Evolutionary conservation across 2,113 vertebrate genomes (phyloP), one percentile per base, ranked within the genome.

Genomic region (Lagenorhynchus albirostris): DNA sequence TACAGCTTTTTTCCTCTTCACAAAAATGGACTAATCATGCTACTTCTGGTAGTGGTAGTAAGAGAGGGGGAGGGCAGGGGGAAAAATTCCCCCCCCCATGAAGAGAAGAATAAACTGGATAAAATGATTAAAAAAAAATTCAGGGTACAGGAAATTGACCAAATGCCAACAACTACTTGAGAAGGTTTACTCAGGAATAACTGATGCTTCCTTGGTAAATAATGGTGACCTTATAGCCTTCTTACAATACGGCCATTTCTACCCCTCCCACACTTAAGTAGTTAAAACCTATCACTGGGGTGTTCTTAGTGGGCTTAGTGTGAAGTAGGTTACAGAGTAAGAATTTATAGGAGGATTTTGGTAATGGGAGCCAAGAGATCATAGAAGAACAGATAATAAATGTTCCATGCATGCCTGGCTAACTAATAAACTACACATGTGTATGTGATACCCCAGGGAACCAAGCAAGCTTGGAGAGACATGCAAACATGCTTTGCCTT

Each of bases 111-210:
- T 58, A 91, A 77, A 73, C 31, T 70, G 31, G 9, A 70, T 50
- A 89, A 60, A 31, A 58, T 15, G 26, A 76, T 70, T 63, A 12
- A 77, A 90, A 91, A 20, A 63, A 95, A 65, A 33, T 44, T 86
- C 50, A 62, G 26, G 50, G 1, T 26, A 63, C 11, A 73, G 15
- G 62, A 81, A 94, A 74, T 12, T 73, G 55, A 83, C 26, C 21
- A 38, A 96, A 90, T 33, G 10, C 70, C 79, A 47, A 36, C 15
- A 63, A 76, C 44, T 58, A 50, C 29, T 53, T 73, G 33, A 65
- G 93, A 93, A 44, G 4, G 14, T 82, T 94, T 83, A 44, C 6
- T 94, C 20, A 82, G 6, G 50, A 79, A 44, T 91, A n/a, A 79
- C 8, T 33, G 47, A 25, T 31, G 12, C 31, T 68, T 74, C 29